phyloP scores from a whole-genome alignment of 2,888 invertebrate species.

The Herminia tarsipennalis region DNA sequence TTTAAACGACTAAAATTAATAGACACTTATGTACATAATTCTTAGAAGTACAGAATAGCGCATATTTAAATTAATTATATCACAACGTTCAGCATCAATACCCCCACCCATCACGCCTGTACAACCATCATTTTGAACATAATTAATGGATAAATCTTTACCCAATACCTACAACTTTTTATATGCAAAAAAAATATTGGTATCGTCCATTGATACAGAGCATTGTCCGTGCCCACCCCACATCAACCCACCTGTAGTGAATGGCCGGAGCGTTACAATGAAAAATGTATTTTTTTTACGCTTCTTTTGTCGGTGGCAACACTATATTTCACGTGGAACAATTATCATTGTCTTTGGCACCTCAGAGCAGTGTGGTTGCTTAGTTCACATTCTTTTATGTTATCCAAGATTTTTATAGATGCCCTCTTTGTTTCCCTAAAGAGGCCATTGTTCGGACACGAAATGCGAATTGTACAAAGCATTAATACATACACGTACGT shows the following conservation, averaged over 20 bases:
- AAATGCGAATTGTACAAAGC: constrained; percentile 38
- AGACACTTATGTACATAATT: too few relatives aligned
- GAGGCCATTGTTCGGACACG: constrained; percentile 39
- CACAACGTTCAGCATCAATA: constrained; percentile 9
- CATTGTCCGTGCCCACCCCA: constrained; percentile 80
- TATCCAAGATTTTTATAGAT: constrained; percentile 44
- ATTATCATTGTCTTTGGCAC: constrained; percentile 85
- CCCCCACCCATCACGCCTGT: constrained; percentile 50
- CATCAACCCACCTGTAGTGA: constrained; percentile 80
- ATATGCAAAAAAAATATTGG: constrained; percentile 67
- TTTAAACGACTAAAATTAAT: too few relatives aligned
- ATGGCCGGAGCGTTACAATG: constrained; percentile 76
- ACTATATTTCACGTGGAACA: constrained; percentile 84
- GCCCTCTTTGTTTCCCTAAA: constrained; percentile 44
- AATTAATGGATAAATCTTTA: constrained; percentile 72
- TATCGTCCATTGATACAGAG: constrained; percentile 79
- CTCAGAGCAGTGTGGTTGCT: constrained; percentile 68
- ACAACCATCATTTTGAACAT: constrained; percentile 56
- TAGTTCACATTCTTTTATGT: constrained; percentile 49
- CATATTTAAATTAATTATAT: too few relatives aligned
- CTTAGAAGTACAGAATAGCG: too few relatives aligned
- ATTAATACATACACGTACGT: constrained; percentile 11
- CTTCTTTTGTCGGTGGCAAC: constrained; percentile 82
- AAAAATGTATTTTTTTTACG: constrained; percentile 78
- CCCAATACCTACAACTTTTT: constrained; percentile 64